phyloP scores from a whole-genome alignment of 2,797 vertebrate genomes.

The Sebastes nivosus region DNA sequence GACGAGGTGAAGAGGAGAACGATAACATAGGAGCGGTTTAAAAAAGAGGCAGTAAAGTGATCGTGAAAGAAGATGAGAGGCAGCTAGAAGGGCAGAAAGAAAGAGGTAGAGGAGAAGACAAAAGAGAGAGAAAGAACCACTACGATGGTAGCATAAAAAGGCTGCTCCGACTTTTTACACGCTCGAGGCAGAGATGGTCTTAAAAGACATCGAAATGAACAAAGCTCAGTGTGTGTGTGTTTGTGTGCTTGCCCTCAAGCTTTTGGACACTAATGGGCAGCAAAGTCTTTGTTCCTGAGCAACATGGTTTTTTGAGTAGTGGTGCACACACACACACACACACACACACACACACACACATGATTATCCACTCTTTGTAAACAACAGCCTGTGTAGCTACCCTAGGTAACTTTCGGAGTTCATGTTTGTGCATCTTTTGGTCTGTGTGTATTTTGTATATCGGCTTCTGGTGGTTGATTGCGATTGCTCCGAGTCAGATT shows the following conservation, averaged over 20 bases:
- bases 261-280: conserved; percentile 71
- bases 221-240: conserved; percentile 39
- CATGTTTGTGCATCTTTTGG: not conserved
- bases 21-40: not conserved
- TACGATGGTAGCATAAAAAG: conserved; percentile 59
- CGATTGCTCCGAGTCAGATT: conserved; percentile 59
- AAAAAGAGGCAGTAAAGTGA: conserved; percentile 24
- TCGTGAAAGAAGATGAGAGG: conserved; percentile 14
- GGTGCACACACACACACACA: conserved; percentile 3
- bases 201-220: conserved; percentile 66
- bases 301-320: conserved; percentile 52
- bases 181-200: conserved; percentile 53
- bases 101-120: conserved; percentile 6
- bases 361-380: conserved; percentile 24
- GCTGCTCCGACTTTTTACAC: conserved; percentile 48
- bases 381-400: conserved; percentile 13
- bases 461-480: conserved; percentile 66
- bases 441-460: conserved; percentile 35
- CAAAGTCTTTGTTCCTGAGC: conserved; percentile 69
- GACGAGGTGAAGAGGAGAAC: not conserved
- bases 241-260: conserved; percentile 60
- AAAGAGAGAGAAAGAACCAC: conserved; percentile 10
- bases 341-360: not conserved
- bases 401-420: conserved; percentile 23
- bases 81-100: conserved; percentile 16